phyloP scores from a whole-genome alignment of 1,140 invertebrate species.

The Manduca sexta region DNA sequence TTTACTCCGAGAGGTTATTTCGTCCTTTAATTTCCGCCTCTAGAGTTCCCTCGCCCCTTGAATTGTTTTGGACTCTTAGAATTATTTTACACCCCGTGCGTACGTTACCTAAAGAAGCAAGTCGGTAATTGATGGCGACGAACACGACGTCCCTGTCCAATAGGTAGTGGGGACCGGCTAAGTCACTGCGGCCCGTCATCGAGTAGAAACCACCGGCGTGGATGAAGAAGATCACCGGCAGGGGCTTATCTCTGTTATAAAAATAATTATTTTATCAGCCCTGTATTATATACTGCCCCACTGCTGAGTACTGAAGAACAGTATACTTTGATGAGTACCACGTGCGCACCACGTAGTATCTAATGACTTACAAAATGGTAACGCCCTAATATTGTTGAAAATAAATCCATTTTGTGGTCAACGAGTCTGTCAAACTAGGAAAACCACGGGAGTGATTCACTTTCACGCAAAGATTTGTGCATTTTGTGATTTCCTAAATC shows the following conservation, averaged over 20 bases:
- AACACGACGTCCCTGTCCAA: slow-evolving; percentile 79
- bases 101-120: slow-evolving; percentile 73
- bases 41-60: too few relatives aligned
- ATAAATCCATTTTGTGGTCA: neutral
- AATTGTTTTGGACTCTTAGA: too few relatives aligned
- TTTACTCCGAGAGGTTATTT: too few relatives aligned
- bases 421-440: neutral
- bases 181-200: slow-evolving; percentile 62
- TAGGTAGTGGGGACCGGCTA: slow-evolving; percentile 76
- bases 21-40: too few relatives aligned
- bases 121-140: slow-evolving; percentile 82
- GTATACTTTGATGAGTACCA: neutral
- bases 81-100: too few relatives aligned
- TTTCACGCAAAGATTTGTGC: neutral
- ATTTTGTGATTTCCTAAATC: too few relatives aligned
- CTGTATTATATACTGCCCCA: too few relatives aligned
- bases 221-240: slow-evolving; percentile 75
- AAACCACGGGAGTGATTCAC: neutral
- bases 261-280: too few relatives aligned
- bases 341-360: neutral
- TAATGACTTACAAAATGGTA: too few relatives aligned
- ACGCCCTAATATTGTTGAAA: too few relatives aligned
- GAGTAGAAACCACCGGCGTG: slow-evolving; percentile 63
- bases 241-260: slow-evolving; percentile 21
- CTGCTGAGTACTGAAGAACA: too few relatives aligned